phyloP scores from a whole-genome alignment of 2,797 vertebrate species.

The Enteromius mattozi region DNA sequence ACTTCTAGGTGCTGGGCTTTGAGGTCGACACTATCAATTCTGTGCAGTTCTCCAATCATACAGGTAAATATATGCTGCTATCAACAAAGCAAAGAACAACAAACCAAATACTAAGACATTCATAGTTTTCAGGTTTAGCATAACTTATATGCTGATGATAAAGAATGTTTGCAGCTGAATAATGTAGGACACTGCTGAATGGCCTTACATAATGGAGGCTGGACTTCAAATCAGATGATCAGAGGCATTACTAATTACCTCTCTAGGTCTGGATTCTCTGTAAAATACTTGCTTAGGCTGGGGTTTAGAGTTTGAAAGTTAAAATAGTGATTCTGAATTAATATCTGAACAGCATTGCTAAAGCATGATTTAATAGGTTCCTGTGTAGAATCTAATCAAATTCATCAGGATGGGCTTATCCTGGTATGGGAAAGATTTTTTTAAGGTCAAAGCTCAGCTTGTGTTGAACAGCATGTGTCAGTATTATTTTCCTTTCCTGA shows the following conservation, averaged over 20 bases:
- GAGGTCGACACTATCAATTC: background rate
- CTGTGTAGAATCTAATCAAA: background rate
- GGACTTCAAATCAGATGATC: background rate
- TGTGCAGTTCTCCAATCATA: background rate
- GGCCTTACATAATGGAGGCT: background rate
- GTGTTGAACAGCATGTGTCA: background rate
- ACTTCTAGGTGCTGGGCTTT: constrained; percentile 1
- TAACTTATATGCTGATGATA: background rate
- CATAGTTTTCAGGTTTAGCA: background rate
- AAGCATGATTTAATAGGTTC: background rate
- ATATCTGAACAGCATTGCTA: background rate
- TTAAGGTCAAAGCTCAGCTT: constrained; percentile 28
- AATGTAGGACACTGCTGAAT: background rate
- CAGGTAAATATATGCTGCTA: background rate
- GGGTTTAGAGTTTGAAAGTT: background rate
- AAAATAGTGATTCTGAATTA: background rate
- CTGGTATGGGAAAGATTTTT: background rate
- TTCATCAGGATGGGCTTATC: background rate
- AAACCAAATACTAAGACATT: background rate
- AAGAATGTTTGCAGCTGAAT: background rate
- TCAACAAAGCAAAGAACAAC: background rate
- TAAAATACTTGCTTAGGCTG: background rate
- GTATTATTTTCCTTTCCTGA: background rate
- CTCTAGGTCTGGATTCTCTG: background rate
- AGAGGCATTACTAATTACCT: background rate